Evolutionary conservation across 2,888 invertebrate genomes (phyloP), one percentile per base, ranked within the genome.

Genomic region (Stenotaenia linearis): DNA sequence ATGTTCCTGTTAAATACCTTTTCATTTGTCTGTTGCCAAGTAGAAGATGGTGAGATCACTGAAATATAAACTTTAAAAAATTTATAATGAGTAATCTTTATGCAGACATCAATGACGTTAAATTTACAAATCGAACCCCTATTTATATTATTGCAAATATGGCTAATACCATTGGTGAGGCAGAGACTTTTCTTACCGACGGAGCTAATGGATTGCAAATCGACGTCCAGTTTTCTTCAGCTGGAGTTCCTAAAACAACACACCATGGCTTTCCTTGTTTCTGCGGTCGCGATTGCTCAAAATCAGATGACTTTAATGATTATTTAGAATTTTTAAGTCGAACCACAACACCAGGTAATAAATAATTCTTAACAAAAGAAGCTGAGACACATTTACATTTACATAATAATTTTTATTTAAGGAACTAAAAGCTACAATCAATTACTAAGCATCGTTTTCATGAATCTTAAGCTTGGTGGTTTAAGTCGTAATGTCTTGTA

Each of bases 191-290:
- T 75, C 28, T 75, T 21, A n/a, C 35, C 2, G 75, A 75, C 12
- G 78, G 78, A 18, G 78, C 78, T 15, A 78, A 78, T 61, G 78
- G 61, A 30, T 56, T 78, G 9, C 56, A 56, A 30, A 78, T 78
- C 6, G 78, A 78, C 15, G 32, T 78, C 15, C 56, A 78, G 30
- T 78, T 78, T 40, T 37, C 78, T 15, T 10, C 40, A 28, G 15
- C 45, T n/a, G 78, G 78, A 6, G 28, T 30, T 28, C 61, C 78
- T 12, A 61, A 30, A 28, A n/a, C 30, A 25, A 78, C 78, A 15
- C 30, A 61, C 9, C 78, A 78, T 32, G 78, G 78, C 4, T n/a
- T 61, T 28, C 78, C 78, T 61, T 78, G 78, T 23, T 30, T 2
- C 12, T 78, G 77, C 45, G 3, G 45, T 21, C 37, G 77, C 4